These are phyloP conservation scores for Leptodirus hochenwartii DNA, from an alignment of 2,888 invertebrate genomes.

Conservation along the genomic window DNA sequence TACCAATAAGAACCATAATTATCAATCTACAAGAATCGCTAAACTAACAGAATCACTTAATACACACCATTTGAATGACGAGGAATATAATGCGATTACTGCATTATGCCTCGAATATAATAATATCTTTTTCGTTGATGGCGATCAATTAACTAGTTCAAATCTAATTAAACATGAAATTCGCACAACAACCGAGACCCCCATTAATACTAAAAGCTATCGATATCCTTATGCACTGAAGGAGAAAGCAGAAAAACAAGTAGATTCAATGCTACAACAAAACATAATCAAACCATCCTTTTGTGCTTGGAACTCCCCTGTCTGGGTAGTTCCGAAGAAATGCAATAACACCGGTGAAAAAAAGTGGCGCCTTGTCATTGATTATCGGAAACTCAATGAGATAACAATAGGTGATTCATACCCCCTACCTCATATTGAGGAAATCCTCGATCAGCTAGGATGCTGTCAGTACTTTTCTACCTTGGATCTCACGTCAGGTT, in stretches of 20 bases:
- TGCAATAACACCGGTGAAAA: constrained; percentile 15
- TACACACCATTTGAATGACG: too few relatives aligned
- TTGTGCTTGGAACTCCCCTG: constrained; percentile 13
- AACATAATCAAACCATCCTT: constrained; percentile 15
- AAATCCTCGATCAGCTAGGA: constrained; percentile 14
- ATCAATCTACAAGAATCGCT: too few relatives aligned
- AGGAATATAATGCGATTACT: too few relatives aligned
- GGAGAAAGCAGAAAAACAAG: constrained; percentile 15
- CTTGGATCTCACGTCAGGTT: constrained; percentile 14
- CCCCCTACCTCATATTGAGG: constrained; percentile 13
- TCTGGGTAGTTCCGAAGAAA: constrained; percentile 18
- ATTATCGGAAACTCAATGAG: constrained; percentile 21
- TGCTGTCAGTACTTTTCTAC: constrained; percentile 13
- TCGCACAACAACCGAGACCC: too few relatives aligned
- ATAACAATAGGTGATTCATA: constrained; percentile 16
- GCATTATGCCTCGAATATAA: too few relatives aligned
- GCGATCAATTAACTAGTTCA: too few relatives aligned
- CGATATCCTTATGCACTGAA: too few relatives aligned
- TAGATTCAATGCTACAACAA: constrained; percentile 15
- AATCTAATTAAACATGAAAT: too few relatives aligned
- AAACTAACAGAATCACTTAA: too few relatives aligned
- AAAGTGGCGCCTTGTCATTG: constrained; percentile 19
- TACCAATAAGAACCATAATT: too few relatives aligned
- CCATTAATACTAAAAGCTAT: too few relatives aligned
- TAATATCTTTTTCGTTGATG: too few relatives aligned